A percentile compares a stretch with the other conserved stretches of the same genome.
phyloP scores from a whole-genome alignment of 2,797 vertebrate genomes.

The Pangasius mekongensis region DNA sequence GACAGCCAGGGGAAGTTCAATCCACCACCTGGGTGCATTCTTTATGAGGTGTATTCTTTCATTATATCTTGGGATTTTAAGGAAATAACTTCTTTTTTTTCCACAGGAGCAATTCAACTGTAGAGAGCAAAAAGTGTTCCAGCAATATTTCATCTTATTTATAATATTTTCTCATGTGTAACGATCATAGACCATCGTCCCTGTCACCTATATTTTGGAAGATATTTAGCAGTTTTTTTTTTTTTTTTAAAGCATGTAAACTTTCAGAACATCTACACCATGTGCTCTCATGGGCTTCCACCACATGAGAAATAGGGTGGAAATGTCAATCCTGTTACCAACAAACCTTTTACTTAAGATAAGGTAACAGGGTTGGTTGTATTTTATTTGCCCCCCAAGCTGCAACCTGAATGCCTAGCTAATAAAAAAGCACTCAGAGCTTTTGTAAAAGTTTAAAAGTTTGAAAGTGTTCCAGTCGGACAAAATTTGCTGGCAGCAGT shows the following conservation, averaged over 20 bases:
- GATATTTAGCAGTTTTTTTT: not conserved
- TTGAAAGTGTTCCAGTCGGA: not conserved
- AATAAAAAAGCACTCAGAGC: not conserved
- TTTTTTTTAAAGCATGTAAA: not conserved
- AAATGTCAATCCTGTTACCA: not conserved
- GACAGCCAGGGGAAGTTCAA: slow-evolving; percentile 13
- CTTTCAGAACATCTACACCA: not conserved
- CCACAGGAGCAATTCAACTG: not conserved
- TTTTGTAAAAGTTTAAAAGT: not conserved
- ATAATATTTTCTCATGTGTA: not conserved
- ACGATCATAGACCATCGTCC: not conserved
- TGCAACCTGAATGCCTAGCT: not conserved
- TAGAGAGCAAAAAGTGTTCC: not conserved
- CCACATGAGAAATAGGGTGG: not conserved
- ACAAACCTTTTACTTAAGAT: not conserved
- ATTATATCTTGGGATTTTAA: not conserved
- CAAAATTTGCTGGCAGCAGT: not conserved
- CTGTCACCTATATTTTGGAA: not conserved
- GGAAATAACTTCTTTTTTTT: not conserved
- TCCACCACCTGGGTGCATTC: slow-evolving; percentile 12
- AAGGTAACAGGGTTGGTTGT: not conserved
- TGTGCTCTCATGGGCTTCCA: not conserved
- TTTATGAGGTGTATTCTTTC: slow-evolving; percentile 8
- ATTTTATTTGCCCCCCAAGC: not conserved
- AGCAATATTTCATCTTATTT: not conserved